These are phyloP conservation scores for Neogale vison DNA, from an alignment of 2,113 vertebrate genomes.

Conservation along the genomic window DNA sequence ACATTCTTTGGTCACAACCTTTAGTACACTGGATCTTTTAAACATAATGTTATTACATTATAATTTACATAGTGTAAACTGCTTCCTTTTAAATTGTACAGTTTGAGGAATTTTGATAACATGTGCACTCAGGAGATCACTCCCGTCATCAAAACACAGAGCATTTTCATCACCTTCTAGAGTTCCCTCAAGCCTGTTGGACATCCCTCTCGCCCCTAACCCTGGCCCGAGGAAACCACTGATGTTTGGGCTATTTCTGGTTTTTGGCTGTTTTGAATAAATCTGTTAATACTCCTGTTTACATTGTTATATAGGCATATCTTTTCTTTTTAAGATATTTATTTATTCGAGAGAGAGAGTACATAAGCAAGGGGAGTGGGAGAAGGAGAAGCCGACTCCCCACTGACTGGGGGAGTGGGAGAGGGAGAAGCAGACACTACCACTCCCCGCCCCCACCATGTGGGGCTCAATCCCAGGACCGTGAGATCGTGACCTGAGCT, in stretches of 20 bases:
- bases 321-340: neutral
- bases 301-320: neutral
- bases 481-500: neutral
- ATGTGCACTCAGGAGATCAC: neutral
- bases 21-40: neutral
- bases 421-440: neutral
- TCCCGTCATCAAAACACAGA: neutral
- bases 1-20: neutral
- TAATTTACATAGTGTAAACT: neutral
- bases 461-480: neutral
- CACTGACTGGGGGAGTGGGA: too few relatives aligned
- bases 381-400: too few relatives aligned
- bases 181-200: neutral
- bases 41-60: neutral
- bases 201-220: neutral
- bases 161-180: neutral
- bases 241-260: neutral
- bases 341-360: neutral
- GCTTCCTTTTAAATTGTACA: neutral
- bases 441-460: too few relatives aligned
- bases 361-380: neutral
- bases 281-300: neutral
- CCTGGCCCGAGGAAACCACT: neutral
- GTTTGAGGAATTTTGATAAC: neutral
- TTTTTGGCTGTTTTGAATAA: neutral